phyloP scores from a whole-genome alignment of 1,140 invertebrate species.

The Drepana arcuata region DNA sequence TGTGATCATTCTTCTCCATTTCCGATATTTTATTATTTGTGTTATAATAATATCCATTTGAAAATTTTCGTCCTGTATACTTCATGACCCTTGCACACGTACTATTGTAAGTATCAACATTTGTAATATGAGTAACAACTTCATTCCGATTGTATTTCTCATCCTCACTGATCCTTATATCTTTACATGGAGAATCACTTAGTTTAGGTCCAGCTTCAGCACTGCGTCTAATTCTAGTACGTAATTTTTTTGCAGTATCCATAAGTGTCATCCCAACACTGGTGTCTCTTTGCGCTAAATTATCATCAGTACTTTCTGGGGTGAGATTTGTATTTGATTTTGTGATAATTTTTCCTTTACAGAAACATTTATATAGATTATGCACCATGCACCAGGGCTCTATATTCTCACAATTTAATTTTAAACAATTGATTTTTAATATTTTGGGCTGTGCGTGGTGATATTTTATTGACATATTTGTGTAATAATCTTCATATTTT shows the following conservation, averaged over 20 bases:
- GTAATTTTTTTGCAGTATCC: too few species aligned
- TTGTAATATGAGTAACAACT: too few species aligned
- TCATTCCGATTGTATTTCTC: too few species aligned
- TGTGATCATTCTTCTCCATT: slow-evolving; percentile 46
- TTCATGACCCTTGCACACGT: slow-evolving; percentile 27
- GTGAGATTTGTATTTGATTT: neutral
- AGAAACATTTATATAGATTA: slow-evolving; percentile 63
- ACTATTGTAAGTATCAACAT: slow-evolving; percentile 1
- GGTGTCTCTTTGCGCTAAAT: too few species aligned
- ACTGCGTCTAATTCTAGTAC: too few species aligned
- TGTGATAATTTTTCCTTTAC: slow-evolving; percentile 43
- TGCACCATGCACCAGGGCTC: slow-evolving; percentile 62
- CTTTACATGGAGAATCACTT: neutral
- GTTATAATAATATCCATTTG: slow-evolving; percentile 29
- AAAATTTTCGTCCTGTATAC: slow-evolving; percentile 38
- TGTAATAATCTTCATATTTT: slow-evolving; percentile 52
- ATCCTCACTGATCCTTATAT: too few species aligned
- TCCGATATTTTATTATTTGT: slow-evolving; percentile 42
- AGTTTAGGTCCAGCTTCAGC: too few species aligned
- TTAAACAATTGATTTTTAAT: slow-evolving; percentile 23
- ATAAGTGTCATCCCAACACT: too few species aligned
- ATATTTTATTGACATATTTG: slow-evolving; percentile 31
- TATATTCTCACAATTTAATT: slow-evolving; percentile 39
- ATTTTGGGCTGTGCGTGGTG: slow-evolving; percentile 16
- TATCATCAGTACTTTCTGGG: too few species aligned